phyloP scores from a whole-genome alignment of 2,113 vertebrate species.

The Pollimyrus isidori region DNA sequence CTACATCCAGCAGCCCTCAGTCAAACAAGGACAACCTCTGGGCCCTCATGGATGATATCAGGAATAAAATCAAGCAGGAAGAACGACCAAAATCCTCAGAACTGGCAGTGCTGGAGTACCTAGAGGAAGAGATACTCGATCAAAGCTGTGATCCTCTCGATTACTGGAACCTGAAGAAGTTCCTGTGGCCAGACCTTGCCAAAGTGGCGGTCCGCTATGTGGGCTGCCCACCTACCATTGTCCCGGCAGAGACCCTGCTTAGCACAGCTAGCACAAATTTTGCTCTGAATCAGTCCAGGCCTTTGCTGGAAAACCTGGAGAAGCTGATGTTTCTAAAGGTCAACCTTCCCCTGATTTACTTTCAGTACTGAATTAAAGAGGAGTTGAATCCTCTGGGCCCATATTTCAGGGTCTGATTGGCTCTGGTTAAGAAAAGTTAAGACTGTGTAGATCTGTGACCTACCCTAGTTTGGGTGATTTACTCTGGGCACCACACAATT shows the following conservation, averaged over 20 bases:
- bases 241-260: conserved; percentile 87
- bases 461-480: neutral
- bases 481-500: neutral
- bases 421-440: neutral
- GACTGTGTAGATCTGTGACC: neutral
- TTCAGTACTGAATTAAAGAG: conserved; percentile 77
- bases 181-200: conserved; percentile 85
- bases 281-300: conserved; percentile 76
- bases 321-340: conserved; percentile 93
- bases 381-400: neutral
- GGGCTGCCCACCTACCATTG: conserved; percentile 86
- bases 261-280: conserved; percentile 79
- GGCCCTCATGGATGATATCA: conserved; percentile 82
- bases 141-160: conserved; percentile 92
- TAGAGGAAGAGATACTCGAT: conserved; percentile 94
- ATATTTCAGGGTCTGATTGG: neutral
- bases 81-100: conserved; percentile 75
- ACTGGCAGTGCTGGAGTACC: conserved; percentile 82
- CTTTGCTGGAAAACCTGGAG: conserved; percentile 86
- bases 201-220: conserved; percentile 86
- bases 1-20: conserved; percentile 50
- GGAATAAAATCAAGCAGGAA: conserved; percentile 70
- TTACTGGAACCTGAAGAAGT: conserved; percentile 93
- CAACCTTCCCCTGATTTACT: conserved; percentile 94
- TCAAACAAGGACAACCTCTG: conserved; percentile 76